These are phyloP conservation scores for Artibeus lituratus DNA, from an alignment of 2,797 vertebrate species.

Conservation along the genomic window DNA sequence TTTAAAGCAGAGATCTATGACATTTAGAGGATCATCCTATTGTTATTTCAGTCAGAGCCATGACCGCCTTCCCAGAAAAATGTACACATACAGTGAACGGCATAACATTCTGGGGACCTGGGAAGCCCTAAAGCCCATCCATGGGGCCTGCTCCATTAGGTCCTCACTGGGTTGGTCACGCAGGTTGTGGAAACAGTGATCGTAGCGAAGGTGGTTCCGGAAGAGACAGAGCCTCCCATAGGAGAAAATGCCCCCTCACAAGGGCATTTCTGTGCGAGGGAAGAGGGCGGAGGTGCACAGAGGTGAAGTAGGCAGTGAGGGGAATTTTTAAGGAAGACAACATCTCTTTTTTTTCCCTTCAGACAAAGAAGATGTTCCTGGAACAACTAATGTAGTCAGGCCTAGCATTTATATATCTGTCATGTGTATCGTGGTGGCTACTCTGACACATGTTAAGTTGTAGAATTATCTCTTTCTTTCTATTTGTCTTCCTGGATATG, in stretches of 20 bases:
- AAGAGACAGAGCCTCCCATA: not conserved
- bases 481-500: not conserved
- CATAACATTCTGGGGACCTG: not conserved
- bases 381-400: not conserved
- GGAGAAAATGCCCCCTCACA: too few relatives aligned
- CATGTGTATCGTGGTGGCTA: not conserved
- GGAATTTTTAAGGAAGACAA: not conserved
- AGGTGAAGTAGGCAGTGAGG: not conserved
- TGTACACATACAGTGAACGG: not conserved
- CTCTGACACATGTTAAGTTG: not conserved
- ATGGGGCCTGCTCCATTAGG: not conserved
- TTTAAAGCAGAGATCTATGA: not conserved
- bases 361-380: not conserved
- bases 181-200: not conserved
- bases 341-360: not conserved
- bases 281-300: not conserved
- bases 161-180: not conserved
- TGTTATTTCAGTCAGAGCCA: not conserved
- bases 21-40: not conserved
- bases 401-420: not conserved
- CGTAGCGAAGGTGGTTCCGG: not conserved
- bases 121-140: not conserved
- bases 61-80: not conserved
- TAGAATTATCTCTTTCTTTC: not conserved
- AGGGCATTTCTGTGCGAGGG: not conserved